A percentile compares a stretch with the other conserved stretches of the same genome.
phyloP scores from a whole-genome alignment of 1,140 invertebrate genomes.

The Adelges cooleyi region DNA sequence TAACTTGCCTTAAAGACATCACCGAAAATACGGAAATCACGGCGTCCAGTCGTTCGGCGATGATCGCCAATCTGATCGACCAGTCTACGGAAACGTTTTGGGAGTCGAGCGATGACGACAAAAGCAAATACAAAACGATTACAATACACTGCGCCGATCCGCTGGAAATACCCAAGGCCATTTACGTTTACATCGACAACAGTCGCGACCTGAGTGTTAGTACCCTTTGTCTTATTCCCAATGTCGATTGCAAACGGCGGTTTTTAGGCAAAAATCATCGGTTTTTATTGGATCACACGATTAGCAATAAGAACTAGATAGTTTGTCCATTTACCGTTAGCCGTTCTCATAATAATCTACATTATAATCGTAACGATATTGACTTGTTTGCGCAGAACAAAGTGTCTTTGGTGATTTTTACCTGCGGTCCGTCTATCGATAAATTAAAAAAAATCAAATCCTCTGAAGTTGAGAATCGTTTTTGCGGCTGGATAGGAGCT shows the following conservation, averaged over 20 bases:
- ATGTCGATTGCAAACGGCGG: too few species aligned
- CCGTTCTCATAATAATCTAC: too few species aligned
- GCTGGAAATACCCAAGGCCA: conserved; percentile 49
- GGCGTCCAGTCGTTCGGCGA: conserved; percentile 82
- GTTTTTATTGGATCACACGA: too few species aligned
- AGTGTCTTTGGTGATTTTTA: not conserved
- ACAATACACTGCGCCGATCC: conserved; percentile 44
- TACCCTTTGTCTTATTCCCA: too few species aligned
- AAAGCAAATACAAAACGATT: conserved; percentile 77
- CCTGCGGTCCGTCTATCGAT: conserved; percentile 39
- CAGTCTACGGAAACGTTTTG: conserved; percentile 96
- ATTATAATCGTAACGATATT: too few species aligned
- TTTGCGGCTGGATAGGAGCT: conserved; percentile 78
- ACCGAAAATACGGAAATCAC: conserved; percentile 66
- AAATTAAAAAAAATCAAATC: conserved; percentile 68
- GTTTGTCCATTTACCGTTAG: too few species aligned
- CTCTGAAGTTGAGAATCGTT: conserved; percentile 65
- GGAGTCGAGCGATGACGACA: conserved; percentile 95
- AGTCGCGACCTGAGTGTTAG: conserved; percentile 75
- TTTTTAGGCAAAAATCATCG: too few species aligned
- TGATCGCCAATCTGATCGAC: conserved; percentile 84
- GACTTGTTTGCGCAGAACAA: not conserved
- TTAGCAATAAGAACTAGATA: too few species aligned
- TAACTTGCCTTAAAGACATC: conserved; percentile 49
- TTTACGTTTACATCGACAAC: conserved; percentile 87